Percentiles rank a stretch among this genome's conserved stretches.
phyloP scores from a whole-genome alignment of 2,113 vertebrate genomes.

The Spea bombifrons region DNA sequence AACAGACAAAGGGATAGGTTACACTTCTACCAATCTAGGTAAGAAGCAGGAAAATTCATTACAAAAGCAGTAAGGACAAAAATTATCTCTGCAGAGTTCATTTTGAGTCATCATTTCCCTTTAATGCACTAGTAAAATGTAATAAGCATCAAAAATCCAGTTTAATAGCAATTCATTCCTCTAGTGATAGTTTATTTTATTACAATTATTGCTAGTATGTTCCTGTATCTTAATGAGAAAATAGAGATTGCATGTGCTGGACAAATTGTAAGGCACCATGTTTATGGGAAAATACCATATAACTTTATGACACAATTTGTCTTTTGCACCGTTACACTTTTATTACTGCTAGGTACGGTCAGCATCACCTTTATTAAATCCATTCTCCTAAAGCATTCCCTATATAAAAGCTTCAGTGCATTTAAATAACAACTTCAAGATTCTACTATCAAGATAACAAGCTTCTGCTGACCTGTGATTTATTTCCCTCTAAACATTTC shows the following conservation, averaged over 20 bases:
- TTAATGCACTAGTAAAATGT: background rate
- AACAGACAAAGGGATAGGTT: too few relatives aligned
- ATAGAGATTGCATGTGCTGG: background rate
- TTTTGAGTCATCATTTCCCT: too few relatives aligned
- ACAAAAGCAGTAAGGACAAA: too few relatives aligned
- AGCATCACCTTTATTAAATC: slow-evolving; percentile 3
- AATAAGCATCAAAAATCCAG: background rate
- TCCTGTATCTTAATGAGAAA: background rate
- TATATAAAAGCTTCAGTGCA: slow-evolving; percentile 8
- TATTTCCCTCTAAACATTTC: background rate
- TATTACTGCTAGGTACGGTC: background rate
- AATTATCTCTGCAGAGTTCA: too few relatives aligned
- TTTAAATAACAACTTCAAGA: slow-evolving; percentile 3
- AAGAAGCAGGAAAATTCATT: too few relatives aligned
- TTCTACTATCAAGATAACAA: slow-evolving; percentile 14
- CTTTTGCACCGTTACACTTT: background rate
- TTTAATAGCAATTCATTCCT: background rate
- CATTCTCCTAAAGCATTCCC: slow-evolving; percentile 13
- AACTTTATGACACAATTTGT: slow-evolving; percentile 6
- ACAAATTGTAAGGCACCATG: background rate
- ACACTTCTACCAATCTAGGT: too few relatives aligned
- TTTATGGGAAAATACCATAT: background rate
- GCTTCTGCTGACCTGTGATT: slow-evolving; percentile 16
- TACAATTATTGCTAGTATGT: background rate
- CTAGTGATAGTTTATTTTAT: background rate